phyloP scores from a whole-genome alignment of 2,888 invertebrate genomes.

The Xylophagus ater region DNA sequence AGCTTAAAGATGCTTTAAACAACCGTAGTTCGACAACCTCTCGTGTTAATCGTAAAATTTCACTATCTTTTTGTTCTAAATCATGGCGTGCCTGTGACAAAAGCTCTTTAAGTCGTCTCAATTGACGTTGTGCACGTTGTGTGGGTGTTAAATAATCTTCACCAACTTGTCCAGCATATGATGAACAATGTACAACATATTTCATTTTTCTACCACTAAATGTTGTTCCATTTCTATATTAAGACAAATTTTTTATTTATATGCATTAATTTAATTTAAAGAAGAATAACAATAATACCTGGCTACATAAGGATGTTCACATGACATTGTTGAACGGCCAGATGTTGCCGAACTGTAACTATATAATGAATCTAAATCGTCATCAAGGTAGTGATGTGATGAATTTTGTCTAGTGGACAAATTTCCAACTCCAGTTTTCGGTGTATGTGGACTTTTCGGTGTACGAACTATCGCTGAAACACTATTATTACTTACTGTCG shows the following conservation, averaged over 20 bases:
- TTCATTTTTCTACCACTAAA: constrained; percentile 60
- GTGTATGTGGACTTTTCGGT: constrained; percentile 31
- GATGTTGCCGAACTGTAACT: constrained; percentile 71
- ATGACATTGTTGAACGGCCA: constrained; percentile 53
- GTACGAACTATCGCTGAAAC: constrained; percentile 19
- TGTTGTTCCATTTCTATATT: constrained; percentile 53
- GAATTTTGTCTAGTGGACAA: too few species aligned
- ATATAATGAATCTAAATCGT: constrained; percentile 65
- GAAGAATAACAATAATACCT: constrained; percentile 31
- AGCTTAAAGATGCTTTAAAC: constrained; percentile 67
- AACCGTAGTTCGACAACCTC: constrained; percentile 71
- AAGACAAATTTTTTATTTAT: too few species aligned
- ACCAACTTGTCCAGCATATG: constrained; percentile 62
- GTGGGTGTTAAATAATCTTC: constrained; percentile 82
- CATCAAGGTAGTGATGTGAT: constrained; percentile 44
- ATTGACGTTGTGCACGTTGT: constrained; percentile 71
- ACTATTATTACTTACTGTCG: constrained; percentile 18
- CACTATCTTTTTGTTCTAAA: constrained; percentile 69
- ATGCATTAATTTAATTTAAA: too few species aligned
- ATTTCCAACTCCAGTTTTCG: too few species aligned
- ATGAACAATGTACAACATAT: constrained; percentile 77
- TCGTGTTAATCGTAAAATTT: constrained; percentile 58
- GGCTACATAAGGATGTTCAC: constrained; percentile 73
- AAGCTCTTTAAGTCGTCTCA: constrained; percentile 60
- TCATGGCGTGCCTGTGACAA: constrained; percentile 63